Evolutionary conservation across 2,888 invertebrate species (phyloP).

Genomic region (Ptychoptera contaminata): DNA sequence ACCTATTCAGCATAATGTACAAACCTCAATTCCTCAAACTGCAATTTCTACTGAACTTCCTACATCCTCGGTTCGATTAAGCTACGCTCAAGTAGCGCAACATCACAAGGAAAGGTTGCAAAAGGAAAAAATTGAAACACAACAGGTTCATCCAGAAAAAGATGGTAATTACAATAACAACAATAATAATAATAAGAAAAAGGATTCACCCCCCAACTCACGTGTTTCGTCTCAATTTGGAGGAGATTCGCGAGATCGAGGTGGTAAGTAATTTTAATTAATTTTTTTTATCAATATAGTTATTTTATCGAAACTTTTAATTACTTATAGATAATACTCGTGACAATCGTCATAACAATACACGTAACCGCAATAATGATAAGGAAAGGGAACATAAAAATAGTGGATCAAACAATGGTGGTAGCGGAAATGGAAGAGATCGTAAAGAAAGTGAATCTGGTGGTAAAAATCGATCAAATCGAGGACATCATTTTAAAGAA

Average conservation of each 20-base stretch:
- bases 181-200: constrained; percentile 11
- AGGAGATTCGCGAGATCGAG: constrained; percentile 10
- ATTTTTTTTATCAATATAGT: neutral
- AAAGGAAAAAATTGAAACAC: constrained; percentile 14
- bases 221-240: constrained; percentile 7
- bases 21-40: constrained; percentile 8
- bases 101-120: constrained; percentile 37
- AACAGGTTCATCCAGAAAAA: constrained; percentile 5
- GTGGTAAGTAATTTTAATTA: constrained; percentile 9
- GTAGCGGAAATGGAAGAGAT: constrained; percentile 1
- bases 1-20: constrained; percentile 6
- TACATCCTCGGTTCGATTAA: constrained; percentile 27
- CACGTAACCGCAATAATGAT: constrained; percentile 2
- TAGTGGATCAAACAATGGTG: constrained; percentile 6
- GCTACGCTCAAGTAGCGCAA: constrained; percentile 52
- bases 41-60: constrained; percentile 14
- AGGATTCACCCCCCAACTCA: constrained; percentile 6
- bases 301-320: neutral
- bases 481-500: constrained; percentile 9
- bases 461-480: constrained; percentile 17
- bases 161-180: constrained; percentile 11
- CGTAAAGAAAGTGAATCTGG: constrained; percentile 14
- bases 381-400: constrained; percentile 7
- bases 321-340: constrained; percentile 7
- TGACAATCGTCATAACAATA: constrained; percentile 15